Percentiles rank a stretch among this genome's conserved stretches.
Evolutionary conservation across 2,888 invertebrate species (phyloP).

Genomic region (Drosophila diplacantha): DNA sequence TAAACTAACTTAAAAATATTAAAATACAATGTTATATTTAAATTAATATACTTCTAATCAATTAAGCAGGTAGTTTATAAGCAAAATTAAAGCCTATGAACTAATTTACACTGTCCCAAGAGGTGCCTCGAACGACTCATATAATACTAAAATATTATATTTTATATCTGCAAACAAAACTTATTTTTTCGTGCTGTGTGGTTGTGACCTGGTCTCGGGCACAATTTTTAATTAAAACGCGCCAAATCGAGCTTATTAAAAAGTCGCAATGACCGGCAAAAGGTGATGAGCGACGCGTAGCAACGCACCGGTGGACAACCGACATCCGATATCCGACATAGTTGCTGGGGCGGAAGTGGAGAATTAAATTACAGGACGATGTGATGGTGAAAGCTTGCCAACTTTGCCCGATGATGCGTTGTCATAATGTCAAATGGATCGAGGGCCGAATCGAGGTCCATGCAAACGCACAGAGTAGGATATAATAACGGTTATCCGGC

Average conservation of each 20-base stretch:
- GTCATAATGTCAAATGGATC: slow-evolving; percentile 59
- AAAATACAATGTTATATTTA: not conserved
- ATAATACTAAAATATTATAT: not conserved
- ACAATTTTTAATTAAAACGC: slow-evolving; percentile 61
- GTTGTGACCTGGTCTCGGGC: not conserved
- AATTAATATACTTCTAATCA: not conserved
- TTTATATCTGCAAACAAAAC: not conserved
- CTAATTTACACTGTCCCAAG: not conserved
- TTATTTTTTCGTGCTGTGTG: not conserved
- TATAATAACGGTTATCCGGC: slow-evolving; percentile 65
- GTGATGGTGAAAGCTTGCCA: slow-evolving; percentile 41
- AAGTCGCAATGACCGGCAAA: slow-evolving; percentile 50
- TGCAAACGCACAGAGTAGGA: slow-evolving; percentile 36
- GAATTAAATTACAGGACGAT: slow-evolving; percentile 49
- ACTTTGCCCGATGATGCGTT: slow-evolving; percentile 39
- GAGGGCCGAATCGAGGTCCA: slow-evolving; percentile 22
- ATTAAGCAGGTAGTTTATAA: not conserved
- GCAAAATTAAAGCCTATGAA: not conserved
- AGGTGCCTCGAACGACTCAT: not conserved
- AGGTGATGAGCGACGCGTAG: slow-evolving; percentile 31
- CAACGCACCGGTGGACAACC: not conserved
- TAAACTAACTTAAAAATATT: no score
- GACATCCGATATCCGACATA: slow-evolving; percentile 1
- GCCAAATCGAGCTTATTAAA: slow-evolving; percentile 64
- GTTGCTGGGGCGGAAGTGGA: slow-evolving; percentile 3